phyloP scores from a whole-genome alignment of 2,888 invertebrate species.

The Agapostemon virescens region DNA sequence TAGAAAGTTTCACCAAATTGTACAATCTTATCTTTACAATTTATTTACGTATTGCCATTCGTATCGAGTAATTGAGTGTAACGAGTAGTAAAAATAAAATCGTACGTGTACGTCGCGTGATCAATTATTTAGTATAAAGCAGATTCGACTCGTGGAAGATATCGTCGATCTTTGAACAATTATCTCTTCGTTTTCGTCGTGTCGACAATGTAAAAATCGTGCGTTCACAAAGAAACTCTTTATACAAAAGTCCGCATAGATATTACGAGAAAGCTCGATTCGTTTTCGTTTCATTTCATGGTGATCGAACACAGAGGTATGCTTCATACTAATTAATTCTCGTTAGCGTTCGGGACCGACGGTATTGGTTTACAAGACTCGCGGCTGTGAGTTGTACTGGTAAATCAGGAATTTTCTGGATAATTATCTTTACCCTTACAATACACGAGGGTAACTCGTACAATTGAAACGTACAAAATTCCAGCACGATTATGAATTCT shows the following conservation, averaged over 20 bases:
- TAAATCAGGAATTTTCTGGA: conserved; percentile 57
- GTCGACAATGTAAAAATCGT: conserved; percentile 4
- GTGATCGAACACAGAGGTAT: conserved; percentile 24
- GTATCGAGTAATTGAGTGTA: conserved; percentile 41
- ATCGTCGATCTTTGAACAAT: conserved; percentile 1
- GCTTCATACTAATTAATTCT: conserved; percentile 60
- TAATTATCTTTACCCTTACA: conserved; percentile 39
- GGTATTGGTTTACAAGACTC: conserved; percentile 47
- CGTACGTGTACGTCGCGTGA: conserved; percentile 40
- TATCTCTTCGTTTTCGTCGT: conserved; percentile 1
- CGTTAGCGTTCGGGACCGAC: conserved; percentile 33
- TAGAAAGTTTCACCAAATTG: conserved; percentile 44
- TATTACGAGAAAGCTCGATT: conserved; percentile 24
- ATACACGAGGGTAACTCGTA: conserved; percentile 16
- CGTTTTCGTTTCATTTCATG: background rate
- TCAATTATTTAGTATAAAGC: conserved; percentile 55
- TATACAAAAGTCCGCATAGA: conserved; percentile 16
- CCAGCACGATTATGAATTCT: background rate
- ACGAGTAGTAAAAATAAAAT: conserved; percentile 54
- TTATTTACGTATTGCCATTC: conserved; percentile 57
- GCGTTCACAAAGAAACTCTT: conserved; percentile 6
- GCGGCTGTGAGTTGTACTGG: conserved; percentile 52
- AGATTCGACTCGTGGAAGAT: conserved; percentile 10
- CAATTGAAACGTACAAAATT: conserved; percentile 43
- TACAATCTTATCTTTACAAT: conserved; percentile 60